A percentile compares a stretch with the other conserved stretches of the same genome.
Conservation (phyloP, 2,113 vertebrate genomes). For the Xiphophorus maculatus region DNA sequence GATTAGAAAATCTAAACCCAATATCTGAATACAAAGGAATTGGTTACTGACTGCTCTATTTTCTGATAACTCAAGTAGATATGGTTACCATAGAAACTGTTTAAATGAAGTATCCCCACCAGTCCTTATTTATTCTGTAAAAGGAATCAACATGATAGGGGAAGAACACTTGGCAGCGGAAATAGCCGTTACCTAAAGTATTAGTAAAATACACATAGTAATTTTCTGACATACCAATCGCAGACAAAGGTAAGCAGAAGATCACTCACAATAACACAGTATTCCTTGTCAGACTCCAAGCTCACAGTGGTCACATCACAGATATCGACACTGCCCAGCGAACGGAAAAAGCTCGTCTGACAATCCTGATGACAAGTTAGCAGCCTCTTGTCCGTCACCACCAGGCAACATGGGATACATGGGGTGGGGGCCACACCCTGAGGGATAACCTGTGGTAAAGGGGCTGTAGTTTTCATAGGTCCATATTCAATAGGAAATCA, state of each 20-base stretch:
- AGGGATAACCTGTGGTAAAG: slow-evolving; percentile 86
- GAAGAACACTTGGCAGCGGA: not conserved
- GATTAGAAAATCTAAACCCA: too few relatives aligned
- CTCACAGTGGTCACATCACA: slow-evolving; percentile 79
- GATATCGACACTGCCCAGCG: slow-evolving; percentile 83
- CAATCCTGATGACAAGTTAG: slow-evolving; percentile 97
- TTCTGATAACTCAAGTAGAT: not conserved
- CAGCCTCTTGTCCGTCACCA: slow-evolving; percentile 85
- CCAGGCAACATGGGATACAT: slow-evolving; percentile 94
- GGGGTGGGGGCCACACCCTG: slow-evolving; percentile 87
- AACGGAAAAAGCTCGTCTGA: slow-evolving; percentile 97
- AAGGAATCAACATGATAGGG: not conserved
- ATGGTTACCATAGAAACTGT: not conserved
- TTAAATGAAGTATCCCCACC: not conserved
- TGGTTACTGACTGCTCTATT: too few relatives aligned
- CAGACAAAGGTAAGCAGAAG: not conserved
- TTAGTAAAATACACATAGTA: too few relatives aligned
- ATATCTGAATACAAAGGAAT: too few relatives aligned
- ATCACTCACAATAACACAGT: slow-evolving; percentile 89
- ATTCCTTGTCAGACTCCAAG: slow-evolving; percentile 83
- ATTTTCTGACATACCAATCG: too few relatives aligned
- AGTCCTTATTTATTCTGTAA: not conserved
- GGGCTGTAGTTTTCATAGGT: not conserved
- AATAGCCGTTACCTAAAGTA: too few relatives aligned
- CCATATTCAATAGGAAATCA: not conserved